These are phyloP conservation scores for Meloidogyne floridensis DNA, from an alignment of 1,140 invertebrate genomes.

Conservation along the genomic window DNA sequence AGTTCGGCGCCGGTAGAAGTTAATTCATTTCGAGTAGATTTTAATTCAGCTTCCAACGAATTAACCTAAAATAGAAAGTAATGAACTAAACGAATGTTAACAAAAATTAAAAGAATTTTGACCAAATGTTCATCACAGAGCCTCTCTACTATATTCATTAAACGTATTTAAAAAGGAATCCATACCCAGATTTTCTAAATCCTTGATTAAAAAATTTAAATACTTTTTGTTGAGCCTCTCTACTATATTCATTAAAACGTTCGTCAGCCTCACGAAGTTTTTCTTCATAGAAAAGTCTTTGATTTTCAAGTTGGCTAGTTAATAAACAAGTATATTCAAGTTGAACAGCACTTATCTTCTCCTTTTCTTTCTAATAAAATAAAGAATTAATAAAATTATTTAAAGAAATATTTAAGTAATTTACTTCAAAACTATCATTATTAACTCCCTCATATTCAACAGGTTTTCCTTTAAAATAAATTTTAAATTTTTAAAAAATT, in stretches of 20 bases:
- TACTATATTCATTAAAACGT: constrained; percentile 67
- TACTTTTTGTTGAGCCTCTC: constrained; percentile 64
- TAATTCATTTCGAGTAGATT: constrained; percentile 35
- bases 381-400: background rate
- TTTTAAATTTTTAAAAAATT: constrained; percentile 19
- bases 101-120: background rate
- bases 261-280: constrained; percentile 73
- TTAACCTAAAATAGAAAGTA: constrained; percentile 25
- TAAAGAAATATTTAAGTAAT: background rate
- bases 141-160: too few relatives aligned
- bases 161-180: background rate
- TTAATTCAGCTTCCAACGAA: constrained; percentile 36
- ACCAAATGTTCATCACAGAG: background rate
- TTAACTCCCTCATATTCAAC: constrained; percentile 72
- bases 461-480: constrained; percentile 87
- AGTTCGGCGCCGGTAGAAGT: constrained; percentile 45
- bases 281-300: constrained; percentile 88
- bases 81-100: background rate
- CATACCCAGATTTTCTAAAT: constrained; percentile 8
- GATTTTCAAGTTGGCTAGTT: constrained; percentile 92
- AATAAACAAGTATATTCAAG: constrained; percentile 90
- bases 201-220: constrained; percentile 32
- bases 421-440: constrained; percentile 23
- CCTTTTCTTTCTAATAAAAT: constrained; percentile 71
- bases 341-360: constrained; percentile 88